Evolutionary conservation across 1,140 invertebrate genomes (phyloP).

Genomic region (Sarcophaga bullata): DNA sequence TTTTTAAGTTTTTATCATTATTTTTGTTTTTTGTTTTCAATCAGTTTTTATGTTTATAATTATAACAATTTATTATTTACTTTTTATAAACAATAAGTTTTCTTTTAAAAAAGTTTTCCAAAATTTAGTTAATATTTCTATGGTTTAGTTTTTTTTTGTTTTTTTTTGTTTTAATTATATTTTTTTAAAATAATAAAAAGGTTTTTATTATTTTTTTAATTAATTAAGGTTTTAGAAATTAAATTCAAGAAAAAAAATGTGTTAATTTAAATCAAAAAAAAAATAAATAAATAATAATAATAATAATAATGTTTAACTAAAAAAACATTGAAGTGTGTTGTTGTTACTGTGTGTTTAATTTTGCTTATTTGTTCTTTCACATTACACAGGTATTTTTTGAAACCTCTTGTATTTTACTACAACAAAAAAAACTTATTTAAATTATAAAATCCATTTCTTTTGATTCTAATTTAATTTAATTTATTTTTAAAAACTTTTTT

Average conservation of each 20-base stretch:
- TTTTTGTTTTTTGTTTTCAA: background rate
- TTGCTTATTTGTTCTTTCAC: slow-evolving; percentile 42
- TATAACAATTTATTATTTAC: background rate
- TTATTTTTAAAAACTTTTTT: slow-evolving; percentile 9
- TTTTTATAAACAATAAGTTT: background rate
- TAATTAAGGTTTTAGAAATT: background rate
- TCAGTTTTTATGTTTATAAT: background rate
- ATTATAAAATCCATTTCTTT: slow-evolving; percentile 31
- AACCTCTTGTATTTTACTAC: slow-evolving; percentile 57
- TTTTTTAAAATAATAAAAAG: background rate
- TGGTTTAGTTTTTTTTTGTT: background rate
- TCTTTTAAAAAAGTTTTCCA: slow-evolving; percentile 13
- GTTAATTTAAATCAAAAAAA: background rate
- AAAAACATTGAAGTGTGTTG: slow-evolving; percentile 39
- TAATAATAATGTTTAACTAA: no score
- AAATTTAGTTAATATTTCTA: slow-evolving; percentile 16
- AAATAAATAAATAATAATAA: no score
- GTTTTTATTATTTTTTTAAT: no score
- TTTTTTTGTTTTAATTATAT: background rate
- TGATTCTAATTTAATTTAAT: background rate
- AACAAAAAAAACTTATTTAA: slow-evolving; percentile 28
- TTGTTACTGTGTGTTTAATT: background rate
- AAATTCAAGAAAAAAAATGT: background rate
- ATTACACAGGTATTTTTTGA: slow-evolving; percentile 63
- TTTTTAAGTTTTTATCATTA: background rate